phyloP scores from a whole-genome alignment of 2,797 vertebrate genomes.

The Spinibarbus caldwelli region DNA sequence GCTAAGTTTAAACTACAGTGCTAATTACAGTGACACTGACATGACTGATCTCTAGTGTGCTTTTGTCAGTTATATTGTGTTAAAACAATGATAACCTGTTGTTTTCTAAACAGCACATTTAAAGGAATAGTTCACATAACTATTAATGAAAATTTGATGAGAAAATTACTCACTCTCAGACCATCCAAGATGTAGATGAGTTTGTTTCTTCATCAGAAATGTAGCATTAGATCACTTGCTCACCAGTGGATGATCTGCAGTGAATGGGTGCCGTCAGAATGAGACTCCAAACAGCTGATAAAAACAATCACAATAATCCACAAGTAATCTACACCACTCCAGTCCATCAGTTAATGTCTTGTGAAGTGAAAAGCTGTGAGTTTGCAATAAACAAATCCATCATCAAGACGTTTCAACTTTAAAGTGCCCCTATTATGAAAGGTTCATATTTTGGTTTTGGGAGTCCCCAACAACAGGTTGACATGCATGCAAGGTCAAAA shows the following conservation, averaged over 20 bases:
- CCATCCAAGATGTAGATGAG: too few relatives aligned
- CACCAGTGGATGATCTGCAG: background rate
- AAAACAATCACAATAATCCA: background rate
- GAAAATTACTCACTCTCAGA: too few relatives aligned
- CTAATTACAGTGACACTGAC: slow-evolving; percentile 19
- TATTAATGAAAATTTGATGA: too few relatives aligned
- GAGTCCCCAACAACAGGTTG: too few relatives aligned
- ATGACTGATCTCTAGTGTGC: too few relatives aligned
- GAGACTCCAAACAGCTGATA: background rate
- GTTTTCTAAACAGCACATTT: background rate
- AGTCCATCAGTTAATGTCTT: background rate
- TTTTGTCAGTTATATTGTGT: background rate
- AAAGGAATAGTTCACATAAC: too few relatives aligned
- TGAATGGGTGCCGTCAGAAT: background rate
- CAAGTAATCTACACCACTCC: background rate
- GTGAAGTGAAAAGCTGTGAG: background rate
- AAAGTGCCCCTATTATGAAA: too few relatives aligned
- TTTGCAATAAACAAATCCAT: background rate
- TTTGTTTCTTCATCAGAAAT: too few relatives aligned
- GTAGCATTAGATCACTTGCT: background rate
- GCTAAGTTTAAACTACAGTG: slow-evolving; percentile 4
- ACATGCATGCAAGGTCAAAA: too few relatives aligned
- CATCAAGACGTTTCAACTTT: too few relatives aligned
- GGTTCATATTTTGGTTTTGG: too few relatives aligned
- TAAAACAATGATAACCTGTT: background rate